Base-by-base conservation (phyloP, 1,140 invertebrate genomes). In the Ostrea edulis region DNA sequence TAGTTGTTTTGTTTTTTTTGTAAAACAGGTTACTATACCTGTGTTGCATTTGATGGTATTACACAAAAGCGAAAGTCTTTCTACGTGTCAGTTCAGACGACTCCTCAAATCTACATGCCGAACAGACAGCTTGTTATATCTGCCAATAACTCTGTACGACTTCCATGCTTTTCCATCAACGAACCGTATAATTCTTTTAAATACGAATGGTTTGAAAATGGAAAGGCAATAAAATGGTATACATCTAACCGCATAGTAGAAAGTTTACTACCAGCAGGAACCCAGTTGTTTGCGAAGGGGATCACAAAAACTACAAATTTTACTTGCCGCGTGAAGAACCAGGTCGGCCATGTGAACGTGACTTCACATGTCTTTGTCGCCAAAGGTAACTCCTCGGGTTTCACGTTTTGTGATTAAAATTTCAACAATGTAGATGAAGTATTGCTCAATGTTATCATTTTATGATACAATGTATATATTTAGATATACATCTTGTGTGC, bases 111-210 rank as follows among this genome's bases (percentile, higher is more conserved):
- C 68, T 91, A 92, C 52, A 85, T 92, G 53, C 85, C 88, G 29
- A 90, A 91, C 1, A 84, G 89, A 55, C 85, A 90, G 12, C 54
- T 68, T 4, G 89, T 86, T 1, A 88, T 90, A 9, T 29, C 86
- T 12, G 1, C 53, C 11, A 89, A 90, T 7, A 86, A 84, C 14
- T 81, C 86, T 8, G 53, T 87, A 2, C 90, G 87, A n/a, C 84
- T 92, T 58, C 65, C 87, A 8, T 92, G 92, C 54, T 82, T 92
- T 81, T 92, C 92, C 11, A 90, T 90, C 17, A 89, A 92, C 22
- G 92, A 92, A 29, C 91, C 89, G n/a, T 86, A 68, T 12, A 87
- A 90, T 12, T 89, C 89, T 12, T 92, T 92, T 82, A 58, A 84
- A 17, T 92, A 92, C 62, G 68, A 85, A n/a, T 92, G 92, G 92